Percentiles rank a stretch among this genome's conserved stretches.
phyloP scores from a whole-genome alignment of 2,113 vertebrate genomes.

The Carettochelys insculpta region DNA sequence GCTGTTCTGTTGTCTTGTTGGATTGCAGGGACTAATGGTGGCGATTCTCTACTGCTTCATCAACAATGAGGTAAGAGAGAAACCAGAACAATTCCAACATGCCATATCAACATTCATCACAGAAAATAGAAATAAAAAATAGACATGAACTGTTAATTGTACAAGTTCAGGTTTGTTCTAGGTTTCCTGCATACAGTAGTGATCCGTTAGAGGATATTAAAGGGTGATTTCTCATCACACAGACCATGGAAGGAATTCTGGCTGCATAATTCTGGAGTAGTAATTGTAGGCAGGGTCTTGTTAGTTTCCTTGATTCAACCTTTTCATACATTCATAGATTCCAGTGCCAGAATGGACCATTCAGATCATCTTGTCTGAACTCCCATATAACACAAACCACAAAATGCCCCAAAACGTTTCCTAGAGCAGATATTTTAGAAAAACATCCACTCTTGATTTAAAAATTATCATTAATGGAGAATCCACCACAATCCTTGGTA shows the following conservation, averaged over 20 bases:
- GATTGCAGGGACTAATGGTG: slow-evolving; percentile 86
- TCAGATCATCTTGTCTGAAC: neutral
- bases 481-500: neutral
- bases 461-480: neutral
- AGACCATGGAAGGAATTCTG: slow-evolving; percentile 30
- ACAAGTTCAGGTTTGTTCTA: neutral
- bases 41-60: slow-evolving; percentile 89
- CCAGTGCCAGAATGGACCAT: neutral
- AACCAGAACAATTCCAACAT: neutral
- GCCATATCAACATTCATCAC: slow-evolving; percentile 4
- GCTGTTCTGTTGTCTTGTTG: neutral
- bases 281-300: neutral
- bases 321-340: neutral
- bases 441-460: neutral
- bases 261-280: neutral
- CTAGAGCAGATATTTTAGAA: neutral
- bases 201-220: neutral
- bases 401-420: neutral
- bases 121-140: slow-evolving; percentile 48
- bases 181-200: neutral
- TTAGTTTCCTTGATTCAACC: neutral
- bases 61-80: slow-evolving; percentile 87
- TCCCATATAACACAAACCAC: neutral
- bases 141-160: neutral
- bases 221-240: neutral